These are phyloP conservation scores for Oophaga pumilio DNA, from an alignment of 2,113 vertebrate species.

Conservation along the genomic window DNA sequence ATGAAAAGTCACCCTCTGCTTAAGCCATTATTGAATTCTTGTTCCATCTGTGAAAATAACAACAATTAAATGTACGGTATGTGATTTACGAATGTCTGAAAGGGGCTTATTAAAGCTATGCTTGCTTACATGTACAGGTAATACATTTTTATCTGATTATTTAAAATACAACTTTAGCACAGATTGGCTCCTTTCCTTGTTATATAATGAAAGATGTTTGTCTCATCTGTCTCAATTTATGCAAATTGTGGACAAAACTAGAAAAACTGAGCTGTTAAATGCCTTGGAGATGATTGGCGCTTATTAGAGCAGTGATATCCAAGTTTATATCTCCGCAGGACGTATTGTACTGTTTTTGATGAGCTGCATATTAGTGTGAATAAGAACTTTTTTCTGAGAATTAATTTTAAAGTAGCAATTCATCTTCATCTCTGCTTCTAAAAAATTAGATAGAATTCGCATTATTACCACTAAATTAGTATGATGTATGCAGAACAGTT, in stretches of 20 bases:
- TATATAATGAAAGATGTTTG: constrained; percentile 9
- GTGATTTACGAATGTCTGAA: no score
- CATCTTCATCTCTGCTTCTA: neutral
- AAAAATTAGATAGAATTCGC: neutral
- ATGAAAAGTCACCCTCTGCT: no score
- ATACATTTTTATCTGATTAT: neutral
- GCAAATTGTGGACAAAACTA: neutral
- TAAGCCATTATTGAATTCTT: no score
- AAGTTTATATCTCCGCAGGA: constrained; percentile 8
- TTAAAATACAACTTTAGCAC: neutral
- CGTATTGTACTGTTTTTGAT: constrained; percentile 10
- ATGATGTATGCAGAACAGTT: neutral
- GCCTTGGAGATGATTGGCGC: neutral
- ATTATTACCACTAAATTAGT: neutral
- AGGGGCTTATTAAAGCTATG: no score
- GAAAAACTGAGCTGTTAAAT: constrained; percentile 4
- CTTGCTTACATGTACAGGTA: constrained; percentile 1
- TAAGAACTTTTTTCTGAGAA: neutral
- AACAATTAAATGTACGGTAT: no score
- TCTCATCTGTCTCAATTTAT: constrained; percentile 21
- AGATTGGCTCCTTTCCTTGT: constrained; percentile 4
- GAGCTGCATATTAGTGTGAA: neutral
- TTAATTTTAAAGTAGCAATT: neutral
- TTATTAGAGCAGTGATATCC: constrained; percentile 12
- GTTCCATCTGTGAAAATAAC: no score